A percentile compares a stretch with the other conserved stretches of the same genome.
Conservation (phyloP, 2,888 invertebrate genomes). For the Allacma fusca region DNA sequence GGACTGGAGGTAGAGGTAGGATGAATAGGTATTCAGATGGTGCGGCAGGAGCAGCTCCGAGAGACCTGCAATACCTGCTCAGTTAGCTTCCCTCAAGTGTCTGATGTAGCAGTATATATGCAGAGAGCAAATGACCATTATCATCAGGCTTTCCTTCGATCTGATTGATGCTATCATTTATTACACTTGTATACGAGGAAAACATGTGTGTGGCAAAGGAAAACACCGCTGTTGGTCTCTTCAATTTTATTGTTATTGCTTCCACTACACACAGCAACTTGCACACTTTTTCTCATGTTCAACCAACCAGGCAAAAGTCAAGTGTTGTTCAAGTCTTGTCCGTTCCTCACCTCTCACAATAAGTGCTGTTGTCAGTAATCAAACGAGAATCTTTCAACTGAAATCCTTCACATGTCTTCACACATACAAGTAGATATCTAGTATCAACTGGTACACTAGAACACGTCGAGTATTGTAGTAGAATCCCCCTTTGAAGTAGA, state of each 20-base stretch:
- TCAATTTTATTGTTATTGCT: slow-evolving; percentile 48
- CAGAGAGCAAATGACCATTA: slow-evolving; percentile 43
- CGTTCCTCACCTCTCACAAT: neutral
- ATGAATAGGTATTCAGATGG: slow-evolving; percentile 20
- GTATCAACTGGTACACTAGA: no score
- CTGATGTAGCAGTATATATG: slow-evolving; percentile 25
- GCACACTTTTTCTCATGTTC: slow-evolving; percentile 13
- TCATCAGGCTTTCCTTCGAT: slow-evolving; percentile 41
- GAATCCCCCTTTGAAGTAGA: no score
- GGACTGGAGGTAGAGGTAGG: neutral
- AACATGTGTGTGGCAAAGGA: slow-evolving; percentile 39
- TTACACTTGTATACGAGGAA: slow-evolving; percentile 27
- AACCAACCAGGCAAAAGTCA: slow-evolving; percentile 12
- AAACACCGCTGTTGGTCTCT: slow-evolving; percentile 43
- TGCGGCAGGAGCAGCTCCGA: slow-evolving; percentile 13
- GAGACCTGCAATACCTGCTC: neutral
- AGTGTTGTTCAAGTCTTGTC: slow-evolving; percentile 8
- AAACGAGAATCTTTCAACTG: neutral
- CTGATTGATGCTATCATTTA: slow-evolving; percentile 47
- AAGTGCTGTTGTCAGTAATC: neutral
- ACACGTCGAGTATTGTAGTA: no score
- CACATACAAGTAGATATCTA: no score
- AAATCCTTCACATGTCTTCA: no score
- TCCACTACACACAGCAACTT: slow-evolving; percentile 27
- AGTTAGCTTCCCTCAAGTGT: neutral